These are phyloP conservation scores for Melanerpes aurifrons DNA, from an alignment of 2,113 vertebrate genomes.

Conservation along the genomic window DNA sequence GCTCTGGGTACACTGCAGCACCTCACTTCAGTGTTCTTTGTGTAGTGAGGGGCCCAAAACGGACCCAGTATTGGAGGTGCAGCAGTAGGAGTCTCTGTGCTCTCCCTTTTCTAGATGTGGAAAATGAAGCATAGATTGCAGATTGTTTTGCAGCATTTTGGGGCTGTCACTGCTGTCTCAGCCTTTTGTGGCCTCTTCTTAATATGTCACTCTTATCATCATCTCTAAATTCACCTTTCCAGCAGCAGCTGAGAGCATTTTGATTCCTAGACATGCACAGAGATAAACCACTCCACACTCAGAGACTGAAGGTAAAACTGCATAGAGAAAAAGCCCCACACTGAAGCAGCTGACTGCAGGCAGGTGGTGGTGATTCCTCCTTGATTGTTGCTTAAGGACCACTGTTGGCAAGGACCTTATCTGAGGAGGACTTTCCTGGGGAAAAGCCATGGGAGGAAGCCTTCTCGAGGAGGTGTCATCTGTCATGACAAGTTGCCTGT, in stretches of 20 bases:
- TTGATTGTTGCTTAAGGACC: slow-evolving; percentile 43
- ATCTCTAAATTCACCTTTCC: slow-evolving; percentile 25
- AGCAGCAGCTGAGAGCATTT: background rate
- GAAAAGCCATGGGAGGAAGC: slow-evolving; percentile 31
- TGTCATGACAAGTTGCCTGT: slow-evolving; percentile 62
- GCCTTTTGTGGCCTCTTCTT: slow-evolving; percentile 1
- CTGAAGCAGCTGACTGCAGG: background rate
- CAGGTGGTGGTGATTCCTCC: slow-evolving; percentile 12
- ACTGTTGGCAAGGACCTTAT: slow-evolving; percentile 17
- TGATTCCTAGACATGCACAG: background rate
- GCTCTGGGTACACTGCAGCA: too few species aligned
- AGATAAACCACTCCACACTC: background rate
- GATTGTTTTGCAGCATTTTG: background rate
- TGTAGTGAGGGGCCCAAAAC: too few species aligned
- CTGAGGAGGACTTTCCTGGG: slow-evolving; percentile 19
- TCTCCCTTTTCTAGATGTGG: background rate
- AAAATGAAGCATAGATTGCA: background rate
- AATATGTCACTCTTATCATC: background rate
- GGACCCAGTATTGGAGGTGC: too few species aligned
- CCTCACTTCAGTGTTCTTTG: too few species aligned
- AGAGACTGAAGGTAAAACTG: background rate
- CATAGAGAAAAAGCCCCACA: background rate
- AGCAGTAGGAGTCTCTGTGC: background rate
- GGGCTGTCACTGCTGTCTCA: background rate
- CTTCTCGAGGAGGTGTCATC: slow-evolving; percentile 53